A percentile compares a stretch with the other conserved stretches of the same genome.
phyloP scores from a whole-genome alignment of 2,797 vertebrate genomes.

The Clarias platycephalus region DNA sequence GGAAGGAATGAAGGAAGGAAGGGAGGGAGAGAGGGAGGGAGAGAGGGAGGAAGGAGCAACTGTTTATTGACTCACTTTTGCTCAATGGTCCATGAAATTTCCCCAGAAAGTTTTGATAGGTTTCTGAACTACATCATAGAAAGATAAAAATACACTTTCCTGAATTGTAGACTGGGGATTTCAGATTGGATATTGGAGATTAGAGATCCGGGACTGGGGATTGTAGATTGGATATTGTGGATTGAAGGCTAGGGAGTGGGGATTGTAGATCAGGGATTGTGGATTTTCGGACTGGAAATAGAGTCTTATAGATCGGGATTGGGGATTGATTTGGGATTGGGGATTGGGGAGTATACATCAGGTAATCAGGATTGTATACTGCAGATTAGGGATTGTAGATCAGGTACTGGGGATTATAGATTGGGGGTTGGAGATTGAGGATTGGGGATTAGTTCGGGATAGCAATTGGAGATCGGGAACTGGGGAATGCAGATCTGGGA shows the following conservation, averaged over 20 bases:
- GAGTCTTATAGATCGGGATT: too few relatives aligned
- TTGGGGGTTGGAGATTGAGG: background rate
- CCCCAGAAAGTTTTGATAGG: background rate
- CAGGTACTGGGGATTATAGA: background rate
- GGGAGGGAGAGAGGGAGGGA: too few relatives aligned
- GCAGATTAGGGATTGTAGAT: background rate
- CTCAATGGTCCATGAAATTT: background rate
- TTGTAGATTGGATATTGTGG: background rate
- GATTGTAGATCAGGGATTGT: background rate
- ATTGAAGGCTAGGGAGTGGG: background rate
- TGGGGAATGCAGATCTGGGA: background rate
- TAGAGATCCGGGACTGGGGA: background rate
- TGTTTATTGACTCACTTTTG: background rate
- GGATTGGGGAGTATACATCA: background rate
- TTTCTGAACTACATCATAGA: background rate
- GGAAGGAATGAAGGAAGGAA: background rate
- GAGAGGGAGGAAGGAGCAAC: too few relatives aligned
- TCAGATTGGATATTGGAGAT: background rate
- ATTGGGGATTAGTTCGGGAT: background rate
- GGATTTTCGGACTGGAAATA: background rate
- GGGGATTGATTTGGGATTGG: background rate
- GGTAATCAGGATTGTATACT: background rate
- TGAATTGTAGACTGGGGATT: background rate
- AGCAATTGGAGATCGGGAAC: background rate
- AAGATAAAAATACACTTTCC: background rate